These are phyloP conservation scores for Caradrina clavipalpis DNA, from an alignment of 2,888 invertebrate species.

Conservation along the genomic window DNA sequence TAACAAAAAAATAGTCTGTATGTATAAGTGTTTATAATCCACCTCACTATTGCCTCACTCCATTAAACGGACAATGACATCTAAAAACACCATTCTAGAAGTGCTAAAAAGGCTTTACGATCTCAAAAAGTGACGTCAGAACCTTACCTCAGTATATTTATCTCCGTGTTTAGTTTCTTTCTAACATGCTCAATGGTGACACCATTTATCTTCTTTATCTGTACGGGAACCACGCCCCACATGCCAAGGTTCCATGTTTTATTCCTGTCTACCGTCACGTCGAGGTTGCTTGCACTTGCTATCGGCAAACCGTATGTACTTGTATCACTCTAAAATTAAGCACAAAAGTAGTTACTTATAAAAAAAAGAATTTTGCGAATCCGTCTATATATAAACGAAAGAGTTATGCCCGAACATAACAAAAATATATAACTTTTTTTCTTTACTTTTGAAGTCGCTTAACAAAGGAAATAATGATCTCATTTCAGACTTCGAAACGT, in stretches of 20 bases:
- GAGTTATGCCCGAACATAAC: no score
- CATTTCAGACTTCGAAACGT: conserved; percentile 34
- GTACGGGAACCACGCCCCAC: conserved; percentile 86
- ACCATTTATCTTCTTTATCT: conserved; percentile 79
- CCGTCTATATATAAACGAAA: no score
- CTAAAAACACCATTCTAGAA: conserved; percentile 5
- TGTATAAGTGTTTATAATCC: conserved; percentile 1
- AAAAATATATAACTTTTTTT: no score
- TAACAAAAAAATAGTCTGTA: background rate
- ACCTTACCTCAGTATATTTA: conserved; percentile 84
- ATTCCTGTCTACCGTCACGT: conserved; percentile 75
- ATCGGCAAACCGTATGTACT: conserved; percentile 84
- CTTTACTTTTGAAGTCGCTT: no score
- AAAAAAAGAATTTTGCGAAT: no score
- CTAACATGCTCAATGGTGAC: conserved; percentile 80
- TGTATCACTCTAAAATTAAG: conserved; percentile 79
- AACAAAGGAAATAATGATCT: conserved; percentile 27
- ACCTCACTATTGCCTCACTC: background rate
- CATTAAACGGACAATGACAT: conserved; percentile 48
- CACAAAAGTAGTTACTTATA: conserved; percentile 29
- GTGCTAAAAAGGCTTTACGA: conserved; percentile 33
- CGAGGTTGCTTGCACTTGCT: conserved; percentile 82
- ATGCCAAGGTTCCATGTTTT: conserved; percentile 80
- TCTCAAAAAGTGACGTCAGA: conserved; percentile 22
- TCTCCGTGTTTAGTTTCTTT: conserved; percentile 82